Base-by-base conservation (phyloP, 2,113 vertebrate species). In the Elephantulus edwardii region DNA sequence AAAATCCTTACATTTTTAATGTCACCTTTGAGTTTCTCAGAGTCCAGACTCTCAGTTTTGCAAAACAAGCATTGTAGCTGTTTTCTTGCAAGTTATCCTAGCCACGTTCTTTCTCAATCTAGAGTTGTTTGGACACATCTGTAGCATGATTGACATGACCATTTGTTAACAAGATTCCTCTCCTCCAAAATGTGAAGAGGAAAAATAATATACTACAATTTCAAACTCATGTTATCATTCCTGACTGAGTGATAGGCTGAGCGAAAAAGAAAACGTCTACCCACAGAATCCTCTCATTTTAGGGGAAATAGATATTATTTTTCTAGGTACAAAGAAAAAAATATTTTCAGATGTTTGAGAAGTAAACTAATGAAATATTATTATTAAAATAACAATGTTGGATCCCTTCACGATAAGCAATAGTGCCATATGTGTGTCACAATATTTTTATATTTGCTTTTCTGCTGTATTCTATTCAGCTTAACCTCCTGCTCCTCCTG, bases 281-380 rank as follows among this genome's bases (percentile, higher is more conserved):
- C 79, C 58, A 77, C 54, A 48, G 71, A 92, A n/a, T 76, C 26
- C 52, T 86, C 48, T 70, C 48, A 42, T 89, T 86, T 56, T 8
- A 64, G 66, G 33, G 22, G 90, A 5, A 82, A 74, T 56, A 30
- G n/a, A n/a, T 83, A 50, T 80, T 90, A 46, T 93, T 64, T n/a
- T 40, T 95, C 52, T 68, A 78, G 44, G 35, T 76, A 72, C 48
- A 86, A 88, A 74, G 66, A 50, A 83, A 70, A 86, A n/a, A 83
- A 68, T 71, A 60, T 3, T 64, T 33, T 44, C 40, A 58, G 80
- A 50, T 85, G 20, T 92, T 93, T 75, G 42, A 85, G 88, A 94
- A 91, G 35, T 81, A 94, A 88, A 40, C 89, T 56, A 52, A 83
- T 80, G 71, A 82, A 79, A 38, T 93, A 80, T 68, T 79, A 78